A percentile compares a stretch with the other conserved stretches of the same genome.
phyloP scores from a whole-genome alignment of 2,888 invertebrate genomes.

The Cactoblastis cactorum region DNA sequence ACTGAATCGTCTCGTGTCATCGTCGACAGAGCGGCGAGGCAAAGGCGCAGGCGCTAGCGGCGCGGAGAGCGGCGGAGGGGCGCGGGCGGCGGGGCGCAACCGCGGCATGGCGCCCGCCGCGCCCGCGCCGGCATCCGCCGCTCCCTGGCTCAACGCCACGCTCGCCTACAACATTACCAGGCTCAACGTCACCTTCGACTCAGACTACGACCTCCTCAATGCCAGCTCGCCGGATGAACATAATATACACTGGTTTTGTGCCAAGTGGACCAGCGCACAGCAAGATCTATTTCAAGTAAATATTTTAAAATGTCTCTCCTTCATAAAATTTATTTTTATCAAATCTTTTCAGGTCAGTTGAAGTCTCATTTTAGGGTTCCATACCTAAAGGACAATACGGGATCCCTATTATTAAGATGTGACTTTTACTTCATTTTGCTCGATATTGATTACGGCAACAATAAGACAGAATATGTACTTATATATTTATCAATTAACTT shows the following conservation, averaged over 20 bases:
- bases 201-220: constrained; percentile 73
- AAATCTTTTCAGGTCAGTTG: too few relatives aligned
- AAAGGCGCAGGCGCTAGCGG: constrained; percentile 32
- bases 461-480: too few relatives aligned
- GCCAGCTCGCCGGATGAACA: constrained; percentile 65
- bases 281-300: constrained; percentile 86
- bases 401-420: too few relatives aligned
- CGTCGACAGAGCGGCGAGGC: constrained; percentile 35
- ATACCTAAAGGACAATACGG: too few relatives aligned
- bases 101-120: constrained; percentile 67
- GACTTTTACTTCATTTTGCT: too few relatives aligned
- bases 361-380: too few relatives aligned
- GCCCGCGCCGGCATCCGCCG: constrained; percentile 64
- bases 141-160: constrained; percentile 78
- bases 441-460: too few relatives aligned
- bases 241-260: constrained; percentile 80
- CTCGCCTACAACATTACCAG: constrained; percentile 75
- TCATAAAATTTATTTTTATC: too few relatives aligned
- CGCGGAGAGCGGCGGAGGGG: constrained; percentile 41
- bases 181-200: constrained; percentile 75
- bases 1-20: constrained; percentile 80
- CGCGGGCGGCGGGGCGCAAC: constrained; percentile 51
- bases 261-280: constrained; percentile 89
- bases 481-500: too few relatives aligned
- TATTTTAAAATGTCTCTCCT: too few relatives aligned